A percentile compares a stretch with the other conserved stretches of the same genome.
Conservation (phyloP, 1,140 invertebrate species). For the Tetramorium alpestre region DNA sequence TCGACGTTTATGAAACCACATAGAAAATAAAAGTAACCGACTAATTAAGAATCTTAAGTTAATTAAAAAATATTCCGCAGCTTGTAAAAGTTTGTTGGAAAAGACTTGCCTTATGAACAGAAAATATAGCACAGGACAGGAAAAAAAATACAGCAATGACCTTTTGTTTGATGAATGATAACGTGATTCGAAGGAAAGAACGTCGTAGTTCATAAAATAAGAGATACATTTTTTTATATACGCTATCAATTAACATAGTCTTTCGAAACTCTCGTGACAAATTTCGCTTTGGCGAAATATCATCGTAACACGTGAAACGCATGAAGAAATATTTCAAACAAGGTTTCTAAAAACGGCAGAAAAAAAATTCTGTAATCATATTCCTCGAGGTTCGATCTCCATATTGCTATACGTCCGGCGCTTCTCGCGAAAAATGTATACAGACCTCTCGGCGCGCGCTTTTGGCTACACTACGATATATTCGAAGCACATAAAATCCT, state of each 20-base stretch:
- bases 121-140: too few species aligned
- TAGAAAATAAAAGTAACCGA: not conserved
- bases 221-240: not conserved
- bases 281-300: slow-evolving; percentile 7
- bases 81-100: not conserved
- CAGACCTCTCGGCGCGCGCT: not conserved
- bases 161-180: not conserved
- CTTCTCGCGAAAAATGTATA: not conserved
- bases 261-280: not conserved
- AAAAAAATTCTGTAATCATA: not conserved
- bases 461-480: not conserved
- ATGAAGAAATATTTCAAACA: slow-evolving; percentile 16
- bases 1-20: not conserved
- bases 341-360: not conserved
- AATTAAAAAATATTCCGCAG: not conserved
- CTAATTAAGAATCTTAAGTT: not conserved
- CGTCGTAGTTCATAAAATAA: not conserved
- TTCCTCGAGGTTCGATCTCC: not conserved
- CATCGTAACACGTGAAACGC: not conserved
- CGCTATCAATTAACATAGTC: not conserved
- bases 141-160: not conserved
- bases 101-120: not conserved
- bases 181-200: not conserved
- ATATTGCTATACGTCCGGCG: not conserved
- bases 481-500: not conserved